Evolutionary conservation across 2,797 vertebrate genomes (phyloP), one percentile per base, ranked within the genome.

Genomic region (Acanthopagrus latus): DNA sequence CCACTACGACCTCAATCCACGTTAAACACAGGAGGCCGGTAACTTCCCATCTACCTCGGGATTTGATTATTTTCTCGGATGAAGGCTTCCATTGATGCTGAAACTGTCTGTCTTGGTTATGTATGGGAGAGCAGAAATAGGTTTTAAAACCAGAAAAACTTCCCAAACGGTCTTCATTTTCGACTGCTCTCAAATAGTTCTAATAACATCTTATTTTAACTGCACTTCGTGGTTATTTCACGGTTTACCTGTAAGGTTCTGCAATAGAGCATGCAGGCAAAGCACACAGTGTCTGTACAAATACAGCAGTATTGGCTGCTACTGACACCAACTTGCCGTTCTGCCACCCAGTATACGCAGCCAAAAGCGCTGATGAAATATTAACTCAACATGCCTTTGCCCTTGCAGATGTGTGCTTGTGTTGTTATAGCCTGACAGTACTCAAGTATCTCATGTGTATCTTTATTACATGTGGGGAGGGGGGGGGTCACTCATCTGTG

Each of bases 401-500:
- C 47, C 59, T 65, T 54, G 44, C 70, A 74, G 51, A 67, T 75
- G 33, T 62, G 46, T 50, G 20, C 43, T 56, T 80, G 48, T 60
- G 56, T 63, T 74, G 74, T 66, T 56, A 69, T 57, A 56, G 52
- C n/a, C 8, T 84, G 67, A 79, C 65, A 79, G 69, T 46, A 68
- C 43, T 44, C 46, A 73, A 57, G 64, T 44, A 84, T 76, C 78
- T 86, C 74, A 51, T 84, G 80, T 88, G 85, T 80, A 62, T 87
- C 88, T 88, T 80, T 69, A 89, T 88, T 84, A 83, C 75, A 73
- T 73, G 69, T 59, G 62, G 21, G 7, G 27, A 27, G 33, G 79
- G 41, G 81, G 76, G 62, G 73, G 76, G 84, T 88, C 74, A 83
- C 69, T 93, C 90, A 89, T 80, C 83, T 85, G 80, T 94, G 91